Evolutionary conservation across 1,140 invertebrate species (phyloP), one percentile per base, ranked within the genome.

Genomic region (Centruroides sculpturatus): DNA sequence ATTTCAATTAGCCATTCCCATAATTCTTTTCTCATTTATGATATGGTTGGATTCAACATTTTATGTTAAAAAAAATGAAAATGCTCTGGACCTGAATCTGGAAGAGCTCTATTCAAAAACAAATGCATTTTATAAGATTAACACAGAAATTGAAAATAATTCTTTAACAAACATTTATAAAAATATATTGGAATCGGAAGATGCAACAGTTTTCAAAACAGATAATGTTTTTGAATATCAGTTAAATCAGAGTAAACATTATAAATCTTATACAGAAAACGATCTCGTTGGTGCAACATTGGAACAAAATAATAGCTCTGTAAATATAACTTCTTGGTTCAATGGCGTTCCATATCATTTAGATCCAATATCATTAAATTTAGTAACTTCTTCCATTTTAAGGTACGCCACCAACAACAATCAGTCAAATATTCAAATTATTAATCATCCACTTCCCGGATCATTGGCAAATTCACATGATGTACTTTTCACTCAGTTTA

Each of bases 291-390:
- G 64, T 34, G 64, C 49, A 6, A 10, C 51, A 41, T 41, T 41
- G 8, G 41, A 41, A 41, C 5, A 41, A 41, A 41, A 41, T 6
- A 41, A 41, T 41, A 23, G 23, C 23, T 23, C 23, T 23, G 5
- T 11, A 5, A 35, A 60, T 51, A 52, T 64, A 35, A 64, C 59
- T 4, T 48, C 60, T 23, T 66, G 63, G 63, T 66, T 47, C 55
- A 66, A 66, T 60, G 65, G 65, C 8, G 63, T 62, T 55, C 62
- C 60, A 9, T 62, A 59, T 13, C 65, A 66, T 52, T 35, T 52
- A 41, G n/a, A 13, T 34, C 61, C 62, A 10, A 62, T 60, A 49
- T 56, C 63, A 6, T 47, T 66, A 35, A 36, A 56, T 13, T 13
- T 61, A 11, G 57, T 61, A 54, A 53, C 64, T 48, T 57, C 55